phyloP scores from a whole-genome alignment of 2,113 vertebrate genomes.

The Grammomys dolichurus region DNA sequence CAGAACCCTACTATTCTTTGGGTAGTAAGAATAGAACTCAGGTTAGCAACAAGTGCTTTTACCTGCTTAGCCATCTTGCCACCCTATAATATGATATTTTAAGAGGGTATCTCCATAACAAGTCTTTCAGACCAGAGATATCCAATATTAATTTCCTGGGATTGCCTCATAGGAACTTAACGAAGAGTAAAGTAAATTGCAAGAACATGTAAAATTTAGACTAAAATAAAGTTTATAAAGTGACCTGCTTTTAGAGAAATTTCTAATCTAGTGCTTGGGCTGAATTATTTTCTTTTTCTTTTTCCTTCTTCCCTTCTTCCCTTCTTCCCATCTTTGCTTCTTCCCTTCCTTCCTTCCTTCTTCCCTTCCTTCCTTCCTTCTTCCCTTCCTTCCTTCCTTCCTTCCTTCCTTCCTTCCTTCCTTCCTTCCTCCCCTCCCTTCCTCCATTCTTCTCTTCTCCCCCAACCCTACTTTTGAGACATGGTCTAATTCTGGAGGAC shows the following conservation, averaged over 20 bases:
- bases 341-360: neutral
- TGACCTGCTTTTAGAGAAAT: neutral
- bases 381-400: neutral
- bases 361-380: neutral
- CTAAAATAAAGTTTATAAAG: conserved; percentile 18
- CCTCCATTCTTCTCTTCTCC: neutral
- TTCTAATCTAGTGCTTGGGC: neutral
- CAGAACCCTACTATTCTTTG: neutral
- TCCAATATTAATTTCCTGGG: neutral
- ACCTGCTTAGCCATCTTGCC: too few relatives aligned
- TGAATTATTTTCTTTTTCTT: neutral
- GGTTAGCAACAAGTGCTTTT: neutral
- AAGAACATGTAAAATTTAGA: conserved; percentile 32
- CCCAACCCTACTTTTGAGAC: neutral
- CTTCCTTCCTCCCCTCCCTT: neutral
- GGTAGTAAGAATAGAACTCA: neutral
- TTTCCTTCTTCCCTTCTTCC: neutral
- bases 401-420: too few relatives aligned
- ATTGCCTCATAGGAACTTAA: neutral
- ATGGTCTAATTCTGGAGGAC: neutral
- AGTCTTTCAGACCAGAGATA: neutral
- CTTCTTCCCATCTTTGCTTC: too few relatives aligned
- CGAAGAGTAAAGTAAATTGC: conserved; percentile 32
- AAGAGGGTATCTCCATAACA: neutral
- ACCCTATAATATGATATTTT: neutral